Evolutionary conservation across 2,113 vertebrate genomes (phyloP).

Genomic region (Zapornia atra): DNA sequence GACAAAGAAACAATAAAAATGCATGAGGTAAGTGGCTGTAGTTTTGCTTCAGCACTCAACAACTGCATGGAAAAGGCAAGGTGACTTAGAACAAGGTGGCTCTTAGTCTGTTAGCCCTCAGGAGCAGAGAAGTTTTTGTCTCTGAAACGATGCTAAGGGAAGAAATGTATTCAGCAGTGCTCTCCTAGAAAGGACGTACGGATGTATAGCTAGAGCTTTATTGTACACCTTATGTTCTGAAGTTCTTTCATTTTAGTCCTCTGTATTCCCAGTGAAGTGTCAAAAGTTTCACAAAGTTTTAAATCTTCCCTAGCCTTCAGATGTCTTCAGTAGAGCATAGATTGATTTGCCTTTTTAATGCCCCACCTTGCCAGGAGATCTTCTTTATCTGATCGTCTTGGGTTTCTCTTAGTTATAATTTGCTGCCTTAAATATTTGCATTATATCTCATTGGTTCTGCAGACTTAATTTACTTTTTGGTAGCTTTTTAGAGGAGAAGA

Average conservation of each 20-base stretch:
- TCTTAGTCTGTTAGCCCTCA: background rate
- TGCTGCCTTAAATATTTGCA: background rate
- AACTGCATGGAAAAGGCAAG: background rate
- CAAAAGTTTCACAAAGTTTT: background rate
- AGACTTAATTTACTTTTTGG: background rate
- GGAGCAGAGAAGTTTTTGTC: background rate
- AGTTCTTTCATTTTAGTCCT: background rate
- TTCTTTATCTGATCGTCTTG: background rate
- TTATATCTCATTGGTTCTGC: background rate
- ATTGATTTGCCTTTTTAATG: background rate
- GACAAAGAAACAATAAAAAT: slow-evolving; percentile 83
- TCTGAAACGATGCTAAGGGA: background rate
- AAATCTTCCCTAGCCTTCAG: background rate
- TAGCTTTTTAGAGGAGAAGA: background rate
- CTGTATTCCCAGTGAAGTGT: background rate
- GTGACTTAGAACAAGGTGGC: background rate
- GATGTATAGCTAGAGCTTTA: background rate
- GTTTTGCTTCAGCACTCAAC: background rate
- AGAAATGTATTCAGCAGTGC: background rate
- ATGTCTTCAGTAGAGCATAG: background rate
- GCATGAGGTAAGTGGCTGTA: slow-evolving; percentile 81
- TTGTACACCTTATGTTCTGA: background rate
- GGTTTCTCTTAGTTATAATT: background rate
- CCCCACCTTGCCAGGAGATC: background rate
- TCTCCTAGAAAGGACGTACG: background rate